phyloP scores from a whole-genome alignment of 2,113 vertebrate species.

The Oceanodroma tethys region DNA sequence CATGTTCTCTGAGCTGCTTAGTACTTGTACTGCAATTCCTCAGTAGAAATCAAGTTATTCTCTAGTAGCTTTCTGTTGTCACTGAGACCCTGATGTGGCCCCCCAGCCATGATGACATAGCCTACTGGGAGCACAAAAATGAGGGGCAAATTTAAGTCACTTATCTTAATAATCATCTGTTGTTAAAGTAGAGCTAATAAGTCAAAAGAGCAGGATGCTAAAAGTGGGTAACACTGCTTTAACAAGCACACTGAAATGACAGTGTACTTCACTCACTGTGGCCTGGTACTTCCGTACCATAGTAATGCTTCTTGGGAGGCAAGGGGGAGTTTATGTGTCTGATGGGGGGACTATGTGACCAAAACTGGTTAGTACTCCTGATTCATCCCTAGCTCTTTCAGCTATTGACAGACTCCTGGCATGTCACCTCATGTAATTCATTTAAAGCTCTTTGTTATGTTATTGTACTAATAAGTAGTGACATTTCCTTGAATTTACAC shows the following conservation, averaged over 20 bases:
- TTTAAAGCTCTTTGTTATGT: background rate
- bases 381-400: background rate
- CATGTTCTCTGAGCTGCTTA: background rate
- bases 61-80: background rate
- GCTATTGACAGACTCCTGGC: background rate
- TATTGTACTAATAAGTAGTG: background rate
- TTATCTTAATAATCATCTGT: background rate
- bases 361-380: background rate
- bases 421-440: background rate
- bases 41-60: background rate
- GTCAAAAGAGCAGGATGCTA: background rate
- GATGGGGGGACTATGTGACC: background rate
- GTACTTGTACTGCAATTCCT: background rate
- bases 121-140: background rate
- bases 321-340: background rate
- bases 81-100: background rate
- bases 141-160: background rate
- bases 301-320: background rate
- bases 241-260: background rate
- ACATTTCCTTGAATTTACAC: conserved; percentile 51
- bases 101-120: background rate
- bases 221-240: background rate
- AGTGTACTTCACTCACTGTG: background rate
- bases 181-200: background rate
- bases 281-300: background rate